Base-by-base conservation (phyloP, 2,113 vertebrate genomes). In the Tetrax tetrax region DNA sequence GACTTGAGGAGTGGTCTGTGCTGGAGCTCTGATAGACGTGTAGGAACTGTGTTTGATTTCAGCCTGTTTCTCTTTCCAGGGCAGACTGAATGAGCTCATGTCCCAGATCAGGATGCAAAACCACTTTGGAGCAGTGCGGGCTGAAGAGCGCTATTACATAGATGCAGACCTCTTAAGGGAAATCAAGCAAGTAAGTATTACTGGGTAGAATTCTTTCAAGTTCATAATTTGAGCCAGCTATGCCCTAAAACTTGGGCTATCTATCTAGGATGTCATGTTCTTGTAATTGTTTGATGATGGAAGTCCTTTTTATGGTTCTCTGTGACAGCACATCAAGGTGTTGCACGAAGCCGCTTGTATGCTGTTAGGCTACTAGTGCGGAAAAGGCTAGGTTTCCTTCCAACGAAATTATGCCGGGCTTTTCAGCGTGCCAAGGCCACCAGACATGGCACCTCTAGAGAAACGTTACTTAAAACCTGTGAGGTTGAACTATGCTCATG, bases 21-120 rank as follows among this genome's bases (percentile, higher is more conserved):
- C 28, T 78, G 45, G 41, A 77, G 25, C 61, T 87, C 13, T 56
- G 33, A 20, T 23, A 61, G 45, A 10, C 37, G 25, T 18, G 6
- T 11, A 13, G 9, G 24, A 76, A 5, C 28, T 71, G n/a, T 8
- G 7, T 76, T 57, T 63, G 25, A 57, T 64, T 45, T 33, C 24
- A 76, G 41, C 27, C 71, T 93, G 27, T 94, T 63, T 75, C 29
- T 93, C 21, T 92, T 96, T 22, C 86, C 94, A 99, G 99, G 99
- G 99, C n/a, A 98, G 99, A 20, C 96, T 99, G 93, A 99, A 99
- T 82, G 99, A 99, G 95, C 97, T 99, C 54, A 99, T 99, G 99
- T 99, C 99, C 75, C 99, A 99, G 86, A 99, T 99, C 95, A 98
- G 99, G 63, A 99, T 99, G 99, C 99, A 99, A 97, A 99, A 99